Evolutionary conservation across 2,888 invertebrate genomes (phyloP), one percentile per base, ranked within the genome.

Genomic region (Polymixis lichenea): DNA sequence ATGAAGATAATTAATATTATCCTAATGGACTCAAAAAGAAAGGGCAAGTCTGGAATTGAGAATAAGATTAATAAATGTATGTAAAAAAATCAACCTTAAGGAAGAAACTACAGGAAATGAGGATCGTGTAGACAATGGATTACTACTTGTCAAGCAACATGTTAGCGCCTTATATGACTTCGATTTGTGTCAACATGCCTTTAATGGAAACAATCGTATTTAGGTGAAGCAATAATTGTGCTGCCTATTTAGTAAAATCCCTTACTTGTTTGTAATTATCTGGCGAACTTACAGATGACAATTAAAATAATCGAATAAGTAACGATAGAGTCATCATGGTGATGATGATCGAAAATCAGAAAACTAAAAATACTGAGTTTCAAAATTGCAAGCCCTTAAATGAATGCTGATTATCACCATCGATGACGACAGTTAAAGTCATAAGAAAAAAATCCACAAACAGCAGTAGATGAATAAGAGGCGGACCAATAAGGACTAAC

Each of bases 141-240:
- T 28, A 32, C 56, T 62, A 56, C 58, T 55, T 32, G 53, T 65
- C 58, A 60, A 32, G 60, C 79, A 22, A n/a, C 43, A 56, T 62
- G 11, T n/a, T 43, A 67, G 19, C 19, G n/a, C 83, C 53, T 1
- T 83, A 70, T 25, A 83, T 6, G 55, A 65, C 15, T 43, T 25
- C 22, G 5, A 32, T 17, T 25, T 22, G 51, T 78, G 55, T n/a
- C 70, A 70, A 80, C 64, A 58, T 60, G 28, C 71, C 53, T 55
- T 58, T 60, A 32, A 71, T 49, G 43, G 51, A 64, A 80, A 81
- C 13, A 78, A 60, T 69, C 70, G 53, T 55, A 58, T 32, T 5
- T 38, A 17, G 15, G 56, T 65, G 22, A 65, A 65, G 51, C 15
- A 60, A 65, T 70, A n/a, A 53, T 53, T 46, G 3, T 49, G 46